phyloP scores from a whole-genome alignment of 2,797 vertebrate genomes.

The Sebastes variabilis region DNA sequence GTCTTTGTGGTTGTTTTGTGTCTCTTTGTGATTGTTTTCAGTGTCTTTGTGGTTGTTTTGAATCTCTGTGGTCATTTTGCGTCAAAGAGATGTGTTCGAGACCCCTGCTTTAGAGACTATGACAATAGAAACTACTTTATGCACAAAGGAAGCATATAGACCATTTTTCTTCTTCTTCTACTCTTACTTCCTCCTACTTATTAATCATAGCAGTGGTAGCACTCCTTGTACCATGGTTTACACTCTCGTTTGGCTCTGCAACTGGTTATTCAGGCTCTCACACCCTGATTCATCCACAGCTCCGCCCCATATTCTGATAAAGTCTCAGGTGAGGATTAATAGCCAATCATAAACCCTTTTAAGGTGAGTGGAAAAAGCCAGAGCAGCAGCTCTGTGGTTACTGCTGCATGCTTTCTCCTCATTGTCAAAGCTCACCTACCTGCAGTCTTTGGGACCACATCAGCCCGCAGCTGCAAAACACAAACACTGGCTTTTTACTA shows the following conservation, averaged over 20 bases:
- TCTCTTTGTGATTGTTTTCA: too few relatives aligned
- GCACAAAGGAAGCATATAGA: not conserved
- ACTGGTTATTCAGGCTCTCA: not conserved
- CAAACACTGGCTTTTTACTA: not conserved
- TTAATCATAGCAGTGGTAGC: not conserved
- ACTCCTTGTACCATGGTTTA: not conserved
- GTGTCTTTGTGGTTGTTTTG: too few relatives aligned
- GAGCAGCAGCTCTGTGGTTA: not conserved
- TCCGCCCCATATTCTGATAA: not conserved
- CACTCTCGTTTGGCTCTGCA: not conserved
- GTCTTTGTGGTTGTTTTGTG: too few relatives aligned
- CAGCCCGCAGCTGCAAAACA: constrained; percentile 84
- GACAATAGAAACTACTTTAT: not conserved
- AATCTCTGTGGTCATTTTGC: too few relatives aligned
- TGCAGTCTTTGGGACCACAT: constrained; percentile 91
- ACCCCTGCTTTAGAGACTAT: not conserved
- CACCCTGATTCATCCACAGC: not conserved
- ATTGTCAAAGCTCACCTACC: constrained; percentile 41
- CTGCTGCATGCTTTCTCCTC: not conserved
- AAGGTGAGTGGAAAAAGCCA: not conserved
- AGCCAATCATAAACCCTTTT: not conserved
- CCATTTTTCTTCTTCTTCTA: not conserved
- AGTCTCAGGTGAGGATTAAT: not conserved
- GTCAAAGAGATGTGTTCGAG: too few relatives aligned
- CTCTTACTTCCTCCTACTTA: not conserved